Percentiles rank a stretch among this genome's conserved stretches.
Conservation (phyloP, 2,888 invertebrate genomes). For the Drosophila subsilvestris region DNA sequence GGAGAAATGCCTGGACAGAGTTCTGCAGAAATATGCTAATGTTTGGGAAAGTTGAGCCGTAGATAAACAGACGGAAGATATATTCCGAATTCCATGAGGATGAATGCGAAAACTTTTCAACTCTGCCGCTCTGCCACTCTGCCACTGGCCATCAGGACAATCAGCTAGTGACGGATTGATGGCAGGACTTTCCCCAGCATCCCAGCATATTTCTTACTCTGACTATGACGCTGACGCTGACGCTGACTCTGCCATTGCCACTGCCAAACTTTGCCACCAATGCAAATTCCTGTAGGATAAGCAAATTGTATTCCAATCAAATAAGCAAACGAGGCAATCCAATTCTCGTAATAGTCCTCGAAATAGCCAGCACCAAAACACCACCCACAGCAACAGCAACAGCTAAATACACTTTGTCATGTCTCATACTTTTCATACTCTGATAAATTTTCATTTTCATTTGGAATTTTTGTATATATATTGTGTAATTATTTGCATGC, state of each 20-base stretch:
- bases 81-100: conserved; percentile 21
- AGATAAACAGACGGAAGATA: conserved; percentile 14
- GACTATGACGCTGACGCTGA: not conserved
- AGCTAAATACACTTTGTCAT: conserved; percentile 16
- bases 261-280: conserved; percentile 12
- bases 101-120: conserved; percentile 21
- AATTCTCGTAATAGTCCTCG: not conserved
- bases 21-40: conserved; percentile 53
- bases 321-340: conserved; percentile 25
- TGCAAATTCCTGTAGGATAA: conserved; percentile 40
- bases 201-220: not conserved
- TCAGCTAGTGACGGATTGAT: conserved; percentile 11
- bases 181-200: conserved; percentile 19
- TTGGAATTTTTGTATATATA: conserved; percentile 36
- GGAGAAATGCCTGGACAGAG: too few species aligned
- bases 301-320: conserved; percentile 37
- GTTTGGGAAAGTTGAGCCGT: conserved; percentile 32
- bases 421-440: conserved; percentile 11
- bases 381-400: conserved; percentile 1
- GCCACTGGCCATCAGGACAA: conserved; percentile 9
- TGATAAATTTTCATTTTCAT: conserved; percentile 23
- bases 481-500: conserved; percentile 35
- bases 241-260: conserved; percentile 1
- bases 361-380: conserved; percentile 19
- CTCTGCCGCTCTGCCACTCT: conserved; percentile 11